A percentile compares a stretch with the other conserved stretches of the same genome.
phyloP scores from a whole-genome alignment of 2,113 vertebrate species.

The Camelus bactrianus region DNA sequence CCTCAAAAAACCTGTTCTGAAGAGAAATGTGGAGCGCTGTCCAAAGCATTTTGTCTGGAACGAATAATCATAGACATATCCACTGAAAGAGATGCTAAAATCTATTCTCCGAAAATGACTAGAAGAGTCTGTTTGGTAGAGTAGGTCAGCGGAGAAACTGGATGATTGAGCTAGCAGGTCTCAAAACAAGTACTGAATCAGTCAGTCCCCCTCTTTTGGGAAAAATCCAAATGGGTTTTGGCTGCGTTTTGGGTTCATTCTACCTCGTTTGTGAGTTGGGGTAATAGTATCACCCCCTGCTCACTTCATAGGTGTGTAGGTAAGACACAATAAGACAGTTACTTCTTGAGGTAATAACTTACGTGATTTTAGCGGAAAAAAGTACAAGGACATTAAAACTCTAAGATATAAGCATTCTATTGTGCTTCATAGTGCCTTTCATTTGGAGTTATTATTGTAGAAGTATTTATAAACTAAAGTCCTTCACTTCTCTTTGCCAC shows the following conservation, averaged over 20 bases:
- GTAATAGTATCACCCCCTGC: not conserved
- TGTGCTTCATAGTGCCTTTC: not conserved
- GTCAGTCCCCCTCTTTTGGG: not conserved
- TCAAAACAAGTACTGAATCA: conserved; percentile 9
- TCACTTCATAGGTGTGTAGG: not conserved
- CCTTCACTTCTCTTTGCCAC: not conserved
- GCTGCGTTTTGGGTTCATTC: not conserved
- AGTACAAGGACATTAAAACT: not conserved
- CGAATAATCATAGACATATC: not conserved
- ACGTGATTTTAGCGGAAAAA: not conserved
- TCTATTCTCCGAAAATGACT: not conserved
- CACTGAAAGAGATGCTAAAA: not conserved
- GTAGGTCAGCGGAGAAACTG: not conserved
- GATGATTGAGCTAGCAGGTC: not conserved
- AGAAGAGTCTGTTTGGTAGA: not conserved
- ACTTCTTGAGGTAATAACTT: not conserved
- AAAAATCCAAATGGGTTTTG: not conserved
- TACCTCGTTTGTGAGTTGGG: not conserved
- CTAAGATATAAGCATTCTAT: not conserved
- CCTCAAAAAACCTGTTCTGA: not conserved
- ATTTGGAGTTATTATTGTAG: not conserved
- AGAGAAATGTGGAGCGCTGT: not conserved
- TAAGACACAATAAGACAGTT: not conserved
- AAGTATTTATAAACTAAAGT: not conserved
- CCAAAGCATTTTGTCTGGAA: conserved; percentile 3